These are phyloP conservation scores for Thunnus albacares DNA, from an alignment of 2,797 vertebrate genomes.

Conservation along the genomic window DNA sequence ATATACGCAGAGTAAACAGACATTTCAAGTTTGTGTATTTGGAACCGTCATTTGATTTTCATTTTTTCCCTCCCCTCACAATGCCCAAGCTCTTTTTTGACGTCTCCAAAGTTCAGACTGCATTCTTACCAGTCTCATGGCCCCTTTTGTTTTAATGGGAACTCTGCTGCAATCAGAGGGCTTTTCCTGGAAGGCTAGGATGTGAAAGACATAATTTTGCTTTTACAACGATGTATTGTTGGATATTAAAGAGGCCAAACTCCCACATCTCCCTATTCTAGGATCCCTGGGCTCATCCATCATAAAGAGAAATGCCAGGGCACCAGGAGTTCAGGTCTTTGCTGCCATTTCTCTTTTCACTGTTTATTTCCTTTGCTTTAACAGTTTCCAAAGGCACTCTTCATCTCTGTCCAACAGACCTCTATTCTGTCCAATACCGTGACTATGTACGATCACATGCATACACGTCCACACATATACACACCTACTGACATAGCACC, in stretches of 20 bases:
- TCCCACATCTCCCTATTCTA: slow-evolving; percentile 60
- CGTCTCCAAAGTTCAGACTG: slow-evolving; percentile 42
- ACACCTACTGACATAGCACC: slow-evolving; percentile 7
- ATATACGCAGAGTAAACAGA: slow-evolving; percentile 17
- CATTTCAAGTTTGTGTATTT: slow-evolving; percentile 20
- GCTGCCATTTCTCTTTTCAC: slow-evolving; percentile 75
- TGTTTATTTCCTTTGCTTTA: slow-evolving; percentile 82
- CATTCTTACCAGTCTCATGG: slow-evolving; percentile 52
- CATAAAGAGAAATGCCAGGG: slow-evolving; percentile 78
- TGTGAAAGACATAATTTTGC: slow-evolving; percentile 74
- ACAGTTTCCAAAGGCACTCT: slow-evolving; percentile 69
- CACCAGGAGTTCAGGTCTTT: slow-evolving; percentile 74
- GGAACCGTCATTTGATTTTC: slow-evolving; percentile 22
- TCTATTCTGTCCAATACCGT: slow-evolving; percentile 47
- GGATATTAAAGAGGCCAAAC: slow-evolving; percentile 71
- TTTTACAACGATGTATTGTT: slow-evolving; percentile 73
- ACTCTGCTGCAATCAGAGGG: slow-evolving; percentile 75
- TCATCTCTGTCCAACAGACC: slow-evolving; percentile 42
- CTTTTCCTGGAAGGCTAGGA: slow-evolving; percentile 70
- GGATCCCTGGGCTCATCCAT: slow-evolving; percentile 75
- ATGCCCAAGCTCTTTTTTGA: slow-evolving; percentile 48
- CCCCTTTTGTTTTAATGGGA: slow-evolving; percentile 69
- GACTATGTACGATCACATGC: slow-evolving; percentile 42
- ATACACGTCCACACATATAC: slow-evolving; percentile 9
- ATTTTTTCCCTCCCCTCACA: slow-evolving; percentile 15